Percentiles rank a stretch among this genome's conserved stretches.
phyloP scores from a whole-genome alignment of 2,888 invertebrate species.

The Lordiphosa andalusiaca region DNA sequence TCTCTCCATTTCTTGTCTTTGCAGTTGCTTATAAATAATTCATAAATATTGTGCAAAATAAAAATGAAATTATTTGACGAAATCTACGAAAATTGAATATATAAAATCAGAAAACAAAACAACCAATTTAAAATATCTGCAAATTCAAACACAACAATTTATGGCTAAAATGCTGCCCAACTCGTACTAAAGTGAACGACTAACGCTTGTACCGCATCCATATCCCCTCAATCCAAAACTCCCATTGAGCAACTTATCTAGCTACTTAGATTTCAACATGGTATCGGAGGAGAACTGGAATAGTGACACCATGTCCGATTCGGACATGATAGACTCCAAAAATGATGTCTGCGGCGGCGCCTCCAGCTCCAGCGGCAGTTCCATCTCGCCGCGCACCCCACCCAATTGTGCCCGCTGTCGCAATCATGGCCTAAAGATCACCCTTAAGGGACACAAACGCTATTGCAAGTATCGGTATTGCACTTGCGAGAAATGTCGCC shows the following conservation, averaged over 20 bases:
- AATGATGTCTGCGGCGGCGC: slow-evolving; percentile 81
- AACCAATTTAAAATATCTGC: neutral
- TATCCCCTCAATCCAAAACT: no score
- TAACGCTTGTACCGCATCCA: no score
- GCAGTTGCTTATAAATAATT: slow-evolving; percentile 28
- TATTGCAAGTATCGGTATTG: slow-evolving; percentile 93
- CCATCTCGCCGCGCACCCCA: slow-evolving; percentile 87
- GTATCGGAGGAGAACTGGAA: slow-evolving; percentile 79
- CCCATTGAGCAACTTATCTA: no score
- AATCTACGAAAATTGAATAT: neutral
- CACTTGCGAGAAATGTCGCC: slow-evolving; percentile 91
- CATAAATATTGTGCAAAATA: slow-evolving; percentile 9
- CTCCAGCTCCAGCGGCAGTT: slow-evolving; percentile 82
- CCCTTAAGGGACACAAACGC: slow-evolving; percentile 94
- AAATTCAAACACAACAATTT: neutral
- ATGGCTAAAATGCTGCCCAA: no score
- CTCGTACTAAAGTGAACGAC: no score
- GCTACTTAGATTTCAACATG: slow-evolving; percentile 59
- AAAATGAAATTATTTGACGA: slow-evolving; percentile 4
- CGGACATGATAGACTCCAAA: slow-evolving; percentile 82
- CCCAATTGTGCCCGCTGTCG: slow-evolving; percentile 96
- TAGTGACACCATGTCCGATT: slow-evolving; percentile 81
- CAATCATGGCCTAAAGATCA: slow-evolving; percentile 93
- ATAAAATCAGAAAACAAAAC: no score
- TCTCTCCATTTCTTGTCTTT: slow-evolving; percentile 23